Percentiles rank a stretch among this genome's conserved stretches.
Evolutionary conservation across 2,797 vertebrate species (phyloP).

Genomic region (Mallotus villosus): DNA sequence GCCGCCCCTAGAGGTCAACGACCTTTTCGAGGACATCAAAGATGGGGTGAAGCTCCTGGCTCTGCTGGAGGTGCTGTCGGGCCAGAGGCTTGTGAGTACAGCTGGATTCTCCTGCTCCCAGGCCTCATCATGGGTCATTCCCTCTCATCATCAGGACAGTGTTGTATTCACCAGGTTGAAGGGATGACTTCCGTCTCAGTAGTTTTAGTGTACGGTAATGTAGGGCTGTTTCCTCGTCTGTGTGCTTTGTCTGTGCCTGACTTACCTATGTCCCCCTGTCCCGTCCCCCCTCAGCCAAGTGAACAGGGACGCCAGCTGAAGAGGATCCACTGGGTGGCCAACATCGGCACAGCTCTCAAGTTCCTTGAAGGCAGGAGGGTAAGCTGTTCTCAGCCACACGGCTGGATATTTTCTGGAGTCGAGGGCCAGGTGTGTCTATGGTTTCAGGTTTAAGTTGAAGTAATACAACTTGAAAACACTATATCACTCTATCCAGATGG

Average conservation of each 20-base stretch:
- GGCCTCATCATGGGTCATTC: not conserved
- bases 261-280: not conserved
- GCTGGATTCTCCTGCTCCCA: slow-evolving; percentile 8
- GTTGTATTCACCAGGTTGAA: no score
- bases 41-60: slow-evolving; percentile 94
- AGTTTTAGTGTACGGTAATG: not conserved
- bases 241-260: not conserved
- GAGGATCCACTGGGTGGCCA: slow-evolving; percentile 95
- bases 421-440: no score
- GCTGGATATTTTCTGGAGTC: not conserved
- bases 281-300: slow-evolving; percentile 78
- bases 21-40: slow-evolving; percentile 98
- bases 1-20: slow-evolving; percentile 87
- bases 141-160: no score
- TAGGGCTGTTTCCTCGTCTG: not conserved
- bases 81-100: slow-evolving; percentile 90
- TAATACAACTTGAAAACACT: no score
- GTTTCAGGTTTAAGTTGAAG: not conserved
- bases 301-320: slow-evolving; percentile 94
- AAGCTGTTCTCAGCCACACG: slow-evolving; percentile 37
- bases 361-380: slow-evolving; percentile 97
- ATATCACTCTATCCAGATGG: no score
- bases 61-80: slow-evolving; percentile 93
- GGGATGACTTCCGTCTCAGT: no score
- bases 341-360: slow-evolving; percentile 93